Evolutionary conservation across 1,140 invertebrate species (phyloP).

Genomic region (Pygmarrhopalites habei): DNA sequence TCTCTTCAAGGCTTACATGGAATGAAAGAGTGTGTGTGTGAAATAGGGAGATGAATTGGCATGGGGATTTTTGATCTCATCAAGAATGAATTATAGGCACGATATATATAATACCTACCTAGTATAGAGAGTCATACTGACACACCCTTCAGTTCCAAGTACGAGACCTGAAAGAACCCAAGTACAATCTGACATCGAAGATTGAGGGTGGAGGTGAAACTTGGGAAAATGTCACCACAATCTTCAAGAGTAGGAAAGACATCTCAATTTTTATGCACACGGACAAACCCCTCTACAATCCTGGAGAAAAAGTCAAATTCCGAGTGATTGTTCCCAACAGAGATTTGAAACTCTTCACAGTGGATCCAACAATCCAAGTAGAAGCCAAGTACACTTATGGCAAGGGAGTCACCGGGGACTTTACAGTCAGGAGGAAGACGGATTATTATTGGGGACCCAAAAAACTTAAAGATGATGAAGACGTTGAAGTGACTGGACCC

Average conservation of each 20-base stretch:
- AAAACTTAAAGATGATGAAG: neutral
- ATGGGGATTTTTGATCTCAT: too few relatives aligned
- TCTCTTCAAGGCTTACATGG: too few relatives aligned
- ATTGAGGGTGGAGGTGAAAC: constrained; percentile 67
- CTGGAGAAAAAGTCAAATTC: constrained; percentile 72
- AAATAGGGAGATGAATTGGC: too few relatives aligned
- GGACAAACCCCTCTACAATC: constrained; percentile 87
- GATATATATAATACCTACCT: too few relatives aligned
- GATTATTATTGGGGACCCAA: neutral
- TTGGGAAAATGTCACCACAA: constrained; percentile 53
- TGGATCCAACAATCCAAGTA: constrained; percentile 52
- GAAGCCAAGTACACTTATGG: constrained; percentile 19
- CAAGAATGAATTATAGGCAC: too few relatives aligned
- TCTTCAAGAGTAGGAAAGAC: constrained; percentile 65
- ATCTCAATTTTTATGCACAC: constrained; percentile 87
- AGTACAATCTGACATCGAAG: constrained; percentile 63
- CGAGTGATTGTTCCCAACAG: constrained; percentile 73
- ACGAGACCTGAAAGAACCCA: constrained; percentile 58
- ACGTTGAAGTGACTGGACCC: neutral
- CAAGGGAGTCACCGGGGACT: constrained; percentile 12
- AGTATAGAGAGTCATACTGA: too few relatives aligned
- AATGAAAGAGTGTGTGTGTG: too few relatives aligned
- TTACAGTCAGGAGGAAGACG: neutral
- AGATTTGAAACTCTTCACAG: constrained; percentile 58
- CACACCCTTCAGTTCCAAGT: constrained; percentile 49